A percentile compares a stretch with the other conserved stretches of the same genome.
Conservation (phyloP, 2,888 invertebrate genomes). For the Lochmaea capreae region DNA sequence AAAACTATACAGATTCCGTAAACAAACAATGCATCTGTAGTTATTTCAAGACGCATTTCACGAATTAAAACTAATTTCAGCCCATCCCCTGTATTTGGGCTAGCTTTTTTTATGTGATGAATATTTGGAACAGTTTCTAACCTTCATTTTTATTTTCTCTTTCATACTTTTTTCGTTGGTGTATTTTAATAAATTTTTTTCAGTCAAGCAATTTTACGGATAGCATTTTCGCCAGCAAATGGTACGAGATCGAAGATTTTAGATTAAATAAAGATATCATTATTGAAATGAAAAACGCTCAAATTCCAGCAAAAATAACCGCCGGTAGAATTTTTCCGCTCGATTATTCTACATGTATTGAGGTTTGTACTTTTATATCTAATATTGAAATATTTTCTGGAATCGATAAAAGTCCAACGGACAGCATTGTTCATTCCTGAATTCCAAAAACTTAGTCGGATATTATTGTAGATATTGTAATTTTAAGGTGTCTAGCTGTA, state of each 20-base stretch:
- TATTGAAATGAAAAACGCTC: conserved; percentile 26
- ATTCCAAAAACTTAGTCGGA: no score
- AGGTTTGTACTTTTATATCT: conserved; percentile 17
- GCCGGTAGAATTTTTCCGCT: conserved; percentile 29
- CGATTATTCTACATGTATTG: conserved; percentile 27
- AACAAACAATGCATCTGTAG: no score
- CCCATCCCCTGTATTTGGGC: neutral
- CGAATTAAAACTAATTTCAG: no score
- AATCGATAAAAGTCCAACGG: no score
- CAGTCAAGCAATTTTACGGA: conserved; percentile 22
- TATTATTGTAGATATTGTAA: no score
- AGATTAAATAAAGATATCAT: conserved; percentile 22
- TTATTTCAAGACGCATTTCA: no score
- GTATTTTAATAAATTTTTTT: conserved; percentile 7
- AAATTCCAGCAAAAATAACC: conserved; percentile 25
- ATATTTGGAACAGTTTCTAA: neutral
- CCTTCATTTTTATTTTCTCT: neutral
- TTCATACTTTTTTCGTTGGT: neutral
- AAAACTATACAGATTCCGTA: no score
- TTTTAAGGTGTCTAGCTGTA: no score
- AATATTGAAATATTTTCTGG: neutral
- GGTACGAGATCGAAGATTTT: conserved; percentile 21
- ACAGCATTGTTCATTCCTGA: no score
- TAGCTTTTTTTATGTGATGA: neutral
- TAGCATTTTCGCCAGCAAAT: conserved; percentile 27